Evolutionary conservation across 2,113 vertebrate genomes (phyloP).

Genomic region (Talpa occidentalis): DNA sequence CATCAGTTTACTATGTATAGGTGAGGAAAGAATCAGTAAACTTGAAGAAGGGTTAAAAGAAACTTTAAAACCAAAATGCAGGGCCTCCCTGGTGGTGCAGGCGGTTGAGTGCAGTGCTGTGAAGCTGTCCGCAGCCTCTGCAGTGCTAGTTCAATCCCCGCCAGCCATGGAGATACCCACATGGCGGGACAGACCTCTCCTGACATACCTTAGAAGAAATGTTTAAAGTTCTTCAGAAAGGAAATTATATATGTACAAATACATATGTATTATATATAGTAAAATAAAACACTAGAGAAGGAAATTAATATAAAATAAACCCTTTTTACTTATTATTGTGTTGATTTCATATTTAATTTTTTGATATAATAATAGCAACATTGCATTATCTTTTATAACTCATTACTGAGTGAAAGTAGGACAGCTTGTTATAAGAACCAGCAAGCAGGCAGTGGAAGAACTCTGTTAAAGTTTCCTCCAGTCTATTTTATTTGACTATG

Average conservation of each 20-base stretch:
- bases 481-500: neutral
- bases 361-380: neutral
- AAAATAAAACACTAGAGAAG: neutral
- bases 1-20: too few species aligned
- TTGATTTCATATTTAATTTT: neutral
- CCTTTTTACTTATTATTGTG: neutral
- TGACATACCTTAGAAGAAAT: neutral
- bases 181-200: too few species aligned
- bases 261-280: neutral
- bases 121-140: too few species aligned
- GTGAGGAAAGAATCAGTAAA: too few species aligned
- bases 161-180: neutral
- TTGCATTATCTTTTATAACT: too few species aligned
- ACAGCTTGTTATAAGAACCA: neutral
- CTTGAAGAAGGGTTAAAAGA: too few species aligned
- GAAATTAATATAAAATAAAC: neutral
- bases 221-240: neutral
- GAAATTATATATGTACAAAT: neutral
- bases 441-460: neutral
- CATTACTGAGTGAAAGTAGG: neutral
- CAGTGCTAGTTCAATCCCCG: too few species aligned
- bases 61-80: too few species aligned
- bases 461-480: neutral
- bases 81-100: too few species aligned
- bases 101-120: too few species aligned